Base-by-base conservation (phyloP, 35 echinoderm and acorn worm genomes). In the Acanthaster planci region DNA sequence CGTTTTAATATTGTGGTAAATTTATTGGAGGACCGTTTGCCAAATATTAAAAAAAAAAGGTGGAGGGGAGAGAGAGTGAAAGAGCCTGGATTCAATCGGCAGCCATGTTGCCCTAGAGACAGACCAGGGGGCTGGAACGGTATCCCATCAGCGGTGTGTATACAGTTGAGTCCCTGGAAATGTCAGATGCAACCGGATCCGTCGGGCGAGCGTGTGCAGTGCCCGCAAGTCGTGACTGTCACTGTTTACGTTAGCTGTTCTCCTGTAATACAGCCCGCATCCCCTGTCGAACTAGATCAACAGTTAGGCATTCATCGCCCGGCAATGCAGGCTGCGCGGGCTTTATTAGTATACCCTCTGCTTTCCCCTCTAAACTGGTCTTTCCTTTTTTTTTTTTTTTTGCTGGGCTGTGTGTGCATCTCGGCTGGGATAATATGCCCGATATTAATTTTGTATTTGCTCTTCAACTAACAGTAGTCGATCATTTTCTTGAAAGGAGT, bases 391-490 rank as follows among this genome's bases (percentile, higher is more conserved):
- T 72, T 72, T 47, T 29, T 72, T 72, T 31, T 72, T 26, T 72
- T 12, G 21, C 34, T 72, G 21, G 29, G 2, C 30, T 72, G 64
- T 72, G 64, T 72, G 23, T 72, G 30, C 64, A 72, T 72, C 64
- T 30, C 34, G 64, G 64, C 64, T 34, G 64, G 64, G 64, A 72
- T 72, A 72, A 72, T 83, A 32, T 35, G 52, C 27, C 52, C 51
- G 81, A 83, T 83, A 83, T 83, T 83, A 83, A 83, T 83, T 83
- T 79, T 83, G 5, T 83, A 83, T 83, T 83, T 83, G 52, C 81
- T 35, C 10, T 79, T 60, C 22, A 53, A 6, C 38, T 36, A 57
- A 18, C 29, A 1, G 54, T 57, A 36, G 27, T 52, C 39, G 51
- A 82, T 52, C n/a, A 14, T 83, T 80, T 53, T 83, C 51, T 83